Evolutionary conservation across 2,888 invertebrate genomes (phyloP).

Genomic region (Galerucella pusilla): DNA sequence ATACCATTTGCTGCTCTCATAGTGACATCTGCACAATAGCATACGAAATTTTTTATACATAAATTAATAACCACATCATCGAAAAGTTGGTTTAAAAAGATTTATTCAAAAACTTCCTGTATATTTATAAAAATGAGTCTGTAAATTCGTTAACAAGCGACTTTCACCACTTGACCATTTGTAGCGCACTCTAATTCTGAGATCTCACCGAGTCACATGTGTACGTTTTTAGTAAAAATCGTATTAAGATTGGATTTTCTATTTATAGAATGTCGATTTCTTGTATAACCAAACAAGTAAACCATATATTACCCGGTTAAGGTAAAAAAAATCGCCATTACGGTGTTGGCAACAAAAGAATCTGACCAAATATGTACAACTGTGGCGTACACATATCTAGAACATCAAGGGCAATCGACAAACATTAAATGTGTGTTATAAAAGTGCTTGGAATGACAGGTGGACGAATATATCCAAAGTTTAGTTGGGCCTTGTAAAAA

Average conservation of each 20-base stretch:
- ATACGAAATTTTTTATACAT: too few species aligned
- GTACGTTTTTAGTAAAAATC: constrained; percentile 29
- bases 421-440: neutral
- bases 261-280: constrained; percentile 33
- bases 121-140: neutral
- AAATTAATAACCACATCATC: neutral
- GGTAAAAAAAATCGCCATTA: constrained; percentile 28
- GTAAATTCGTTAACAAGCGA: neutral
- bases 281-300: constrained; percentile 36
- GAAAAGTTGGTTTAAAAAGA: neutral
- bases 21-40: too few species aligned
- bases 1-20: too few species aligned
- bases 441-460: too few species aligned
- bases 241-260: constrained; percentile 36
- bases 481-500: too few species aligned
- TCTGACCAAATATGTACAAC: constrained; percentile 27
- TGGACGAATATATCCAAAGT: too few species aligned
- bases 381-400: constrained; percentile 9
- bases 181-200: neutral
- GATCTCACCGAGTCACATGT: constrained; percentile 6
- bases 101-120: neutral
- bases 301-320: constrained; percentile 36
- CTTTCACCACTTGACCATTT: constrained; percentile 14
- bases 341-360: constrained; percentile 12
- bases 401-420: neutral